Evolutionary conservation across 2,797 vertebrate genomes (phyloP).

Genomic region (Amphiprion clarkii): DNA sequence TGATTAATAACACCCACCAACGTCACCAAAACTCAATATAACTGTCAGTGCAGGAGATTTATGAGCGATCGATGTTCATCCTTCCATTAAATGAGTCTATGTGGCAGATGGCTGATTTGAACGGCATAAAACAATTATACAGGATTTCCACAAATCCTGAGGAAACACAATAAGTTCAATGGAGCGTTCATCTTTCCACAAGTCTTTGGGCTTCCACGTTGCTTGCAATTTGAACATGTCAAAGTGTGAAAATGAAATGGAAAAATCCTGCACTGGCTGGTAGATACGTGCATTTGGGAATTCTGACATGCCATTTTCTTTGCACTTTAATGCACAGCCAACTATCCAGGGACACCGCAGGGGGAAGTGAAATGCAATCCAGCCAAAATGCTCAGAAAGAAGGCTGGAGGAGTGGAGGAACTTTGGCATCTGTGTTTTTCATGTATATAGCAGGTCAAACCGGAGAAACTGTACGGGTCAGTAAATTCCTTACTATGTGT

Average conservation of each 20-base stretch:
- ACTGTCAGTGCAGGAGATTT: slow-evolving; percentile 1
- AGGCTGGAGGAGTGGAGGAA: slow-evolving; percentile 32
- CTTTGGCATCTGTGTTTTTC: slow-evolving; percentile 18
- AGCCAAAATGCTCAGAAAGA: slow-evolving; percentile 28
- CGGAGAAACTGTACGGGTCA: background rate
- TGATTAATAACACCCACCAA: slow-evolving; percentile 6
- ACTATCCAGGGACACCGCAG: slow-evolving; percentile 26
- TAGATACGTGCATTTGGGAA: slow-evolving; percentile 27
- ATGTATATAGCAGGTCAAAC: slow-evolving; percentile 17
- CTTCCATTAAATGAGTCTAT: slow-evolving; percentile 21
- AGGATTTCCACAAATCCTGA: slow-evolving; percentile 59
- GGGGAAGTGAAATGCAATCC: slow-evolving; percentile 49
- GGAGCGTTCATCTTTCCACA: slow-evolving; percentile 75
- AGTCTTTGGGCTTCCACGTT: slow-evolving; percentile 30
- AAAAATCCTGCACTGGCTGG: background rate
- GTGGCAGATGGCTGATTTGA: slow-evolving; percentile 39
- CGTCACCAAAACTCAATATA: background rate
- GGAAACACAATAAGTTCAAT: slow-evolving; percentile 61
- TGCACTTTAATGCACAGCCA: slow-evolving; percentile 29
- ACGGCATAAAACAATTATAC: slow-evolving; percentile 29
- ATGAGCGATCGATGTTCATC: slow-evolving; percentile 13
- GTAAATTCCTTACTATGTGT: background rate
- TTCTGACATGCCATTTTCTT: slow-evolving; percentile 28
- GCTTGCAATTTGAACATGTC: slow-evolving; percentile 50
- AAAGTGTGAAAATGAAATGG: slow-evolving; percentile 35